phyloP scores from a whole-genome alignment of 2,113 vertebrate genomes.

The Tenebrosternarchus preto region DNA sequence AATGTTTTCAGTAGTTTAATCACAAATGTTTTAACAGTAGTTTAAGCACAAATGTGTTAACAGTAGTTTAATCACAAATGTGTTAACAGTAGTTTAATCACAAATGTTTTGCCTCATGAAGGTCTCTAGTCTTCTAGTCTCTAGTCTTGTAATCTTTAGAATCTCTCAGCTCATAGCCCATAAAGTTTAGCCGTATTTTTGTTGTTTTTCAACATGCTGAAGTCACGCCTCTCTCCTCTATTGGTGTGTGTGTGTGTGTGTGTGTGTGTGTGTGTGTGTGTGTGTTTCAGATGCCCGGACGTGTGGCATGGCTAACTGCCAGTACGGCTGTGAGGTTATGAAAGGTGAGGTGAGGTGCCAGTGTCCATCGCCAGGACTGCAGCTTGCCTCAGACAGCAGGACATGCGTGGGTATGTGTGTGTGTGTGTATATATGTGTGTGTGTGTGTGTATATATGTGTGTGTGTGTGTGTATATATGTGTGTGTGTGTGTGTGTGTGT shows the following conservation, averaged over 20 bases:
- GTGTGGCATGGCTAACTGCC: slow-evolving; percentile 95
- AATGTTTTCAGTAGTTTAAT: no score
- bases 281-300: slow-evolving; percentile 79
- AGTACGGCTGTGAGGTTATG: slow-evolving; percentile 92
- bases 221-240: not conserved
- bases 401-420: slow-evolving; percentile 87
- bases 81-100: no score
- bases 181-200: no score
- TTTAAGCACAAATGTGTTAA: no score
- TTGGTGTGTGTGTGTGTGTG: not conserved
- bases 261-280: slow-evolving; percentile 26
- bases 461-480: no score
- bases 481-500: no score
- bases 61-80: no score
- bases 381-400: slow-evolving; percentile 88
- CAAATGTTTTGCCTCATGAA: no score
- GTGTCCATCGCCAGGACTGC: slow-evolving; percentile 92
- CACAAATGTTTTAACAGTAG: no score
- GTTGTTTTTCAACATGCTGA: not conserved
- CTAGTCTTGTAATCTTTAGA: not conserved
- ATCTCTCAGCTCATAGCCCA: not conserved
- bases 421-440: no score
- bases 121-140: not conserved
- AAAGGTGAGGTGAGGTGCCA: slow-evolving; percentile 92
- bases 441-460: no score